Conservation (phyloP, 2,888 invertebrate genomes). For the Acanthosepion pharaonis region DNA sequence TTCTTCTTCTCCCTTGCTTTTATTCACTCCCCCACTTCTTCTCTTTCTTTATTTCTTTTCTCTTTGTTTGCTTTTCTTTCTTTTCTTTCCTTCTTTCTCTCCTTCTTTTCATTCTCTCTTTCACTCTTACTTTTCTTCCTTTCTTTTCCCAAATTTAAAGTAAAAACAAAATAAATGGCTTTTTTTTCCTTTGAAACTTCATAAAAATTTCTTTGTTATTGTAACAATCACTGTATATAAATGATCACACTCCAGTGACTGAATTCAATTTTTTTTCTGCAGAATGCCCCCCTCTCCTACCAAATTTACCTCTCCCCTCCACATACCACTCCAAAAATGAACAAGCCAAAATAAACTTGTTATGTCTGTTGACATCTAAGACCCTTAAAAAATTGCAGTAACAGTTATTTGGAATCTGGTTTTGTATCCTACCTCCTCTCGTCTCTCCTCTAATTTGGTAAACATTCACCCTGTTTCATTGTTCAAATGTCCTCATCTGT, state of each 20-base stretch:
- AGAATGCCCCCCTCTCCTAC: not conserved
- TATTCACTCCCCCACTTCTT: no score
- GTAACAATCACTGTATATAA: not conserved
- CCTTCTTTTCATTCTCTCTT: no score
- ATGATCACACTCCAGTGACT: not conserved
- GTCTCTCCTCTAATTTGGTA: not conserved
- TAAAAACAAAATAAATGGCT: not conserved
- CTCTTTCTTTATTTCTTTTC: no score
- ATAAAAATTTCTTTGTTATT: not conserved
- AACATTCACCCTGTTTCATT: not conserved
- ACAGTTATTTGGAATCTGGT: not conserved
- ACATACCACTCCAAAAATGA: not conserved
- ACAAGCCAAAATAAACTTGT: not conserved
- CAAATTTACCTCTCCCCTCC: not conserved
- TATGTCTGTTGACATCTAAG: not conserved
- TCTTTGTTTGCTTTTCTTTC: no score
- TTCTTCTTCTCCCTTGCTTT: no score
- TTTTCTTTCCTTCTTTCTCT: no score
- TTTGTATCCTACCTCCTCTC: not conserved
- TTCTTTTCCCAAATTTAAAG: not conserved
- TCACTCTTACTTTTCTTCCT: no score
- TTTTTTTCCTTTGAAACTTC: not conserved
- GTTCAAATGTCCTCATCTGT: not conserved
- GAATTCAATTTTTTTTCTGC: not conserved
- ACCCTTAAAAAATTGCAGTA: not conserved